Evolutionary conservation across 2,113 vertebrate species (phyloP), one percentile per base, ranked within the genome.

Genomic region (Butorides virescens): DNA sequence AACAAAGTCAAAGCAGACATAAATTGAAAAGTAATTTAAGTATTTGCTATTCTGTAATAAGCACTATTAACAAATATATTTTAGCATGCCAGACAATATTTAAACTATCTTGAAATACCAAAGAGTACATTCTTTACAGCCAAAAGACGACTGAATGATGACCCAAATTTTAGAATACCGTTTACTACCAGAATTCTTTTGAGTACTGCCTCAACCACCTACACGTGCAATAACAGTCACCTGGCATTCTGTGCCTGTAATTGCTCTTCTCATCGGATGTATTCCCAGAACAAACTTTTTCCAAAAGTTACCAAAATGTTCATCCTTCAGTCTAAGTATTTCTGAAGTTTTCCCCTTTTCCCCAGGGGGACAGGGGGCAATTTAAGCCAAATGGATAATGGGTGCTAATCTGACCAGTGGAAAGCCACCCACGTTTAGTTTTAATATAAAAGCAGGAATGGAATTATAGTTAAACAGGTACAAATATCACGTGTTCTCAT

Each of bases 401-500:
- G 13, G 9, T 75, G 26, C 10, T 90, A 49, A 74, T 13, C 15
- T 17, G 42, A 50, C 59, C 32, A 62, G 61, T 7, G 6, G 15
- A 65, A 93, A 88, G 19, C 0, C 39, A 62, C 8, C 27, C 27
- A 4, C 18, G 29, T 37, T 88, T 70, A 63, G 11, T 13, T 85
- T 78, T 27, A 34, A 42, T 11, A 47, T 16, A 42, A 67, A 73
- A 67, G n/a, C 39, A 81, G 32, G 81, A 94, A 56, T 9, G 9
- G 77, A 94, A 76, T 92, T 13, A 49, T 53, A 55, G 74, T 47
- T 91, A 95, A 94, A 59, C 2, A 81, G 79, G 34, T 14, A 72
- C 36, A 90, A 75, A 76, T 85, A 96, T 90, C 89, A 86, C 81
- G 79, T 89, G 92, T 90, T 95, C 71, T 97, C 87, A 78, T 59